Percentiles rank a stretch among this genome's conserved stretches.
These are phyloP conservation scores for Amphipoea lucens DNA, from an alignment of 2,888 invertebrate genomes.

Conservation along the genomic window DNA sequence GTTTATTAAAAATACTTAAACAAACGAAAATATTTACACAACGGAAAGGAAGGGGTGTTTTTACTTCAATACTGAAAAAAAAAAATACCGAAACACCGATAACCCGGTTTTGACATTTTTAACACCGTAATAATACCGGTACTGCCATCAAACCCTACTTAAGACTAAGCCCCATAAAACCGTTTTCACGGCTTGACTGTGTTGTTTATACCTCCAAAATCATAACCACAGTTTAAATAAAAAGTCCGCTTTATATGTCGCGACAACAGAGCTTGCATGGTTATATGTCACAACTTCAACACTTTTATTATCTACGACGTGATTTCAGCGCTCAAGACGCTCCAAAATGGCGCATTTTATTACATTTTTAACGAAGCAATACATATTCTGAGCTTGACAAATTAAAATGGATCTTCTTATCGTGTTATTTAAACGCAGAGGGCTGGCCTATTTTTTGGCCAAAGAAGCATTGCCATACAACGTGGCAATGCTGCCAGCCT, in stretches of 20 bases:
- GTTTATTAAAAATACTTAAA: neutral
- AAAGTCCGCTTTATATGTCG: conserved; percentile 1
- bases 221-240: conserved; percentile 4
- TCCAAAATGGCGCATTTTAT: conserved; percentile 36
- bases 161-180: neutral
- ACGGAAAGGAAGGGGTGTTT: no score
- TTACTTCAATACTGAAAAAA: neutral
- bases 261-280: neutral
- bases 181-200: neutral
- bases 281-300: conserved; percentile 47
- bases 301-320: conserved; percentile 35
- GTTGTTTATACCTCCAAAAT: neutral
- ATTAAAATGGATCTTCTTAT: conserved; percentile 29
- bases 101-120: neutral
- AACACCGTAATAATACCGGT: neutral
- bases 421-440: neutral
- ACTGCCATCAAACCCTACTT: neutral
- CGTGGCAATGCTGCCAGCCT: no score
- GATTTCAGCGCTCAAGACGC: conserved; percentile 19
- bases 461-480: no score
- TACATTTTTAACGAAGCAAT: conserved; percentile 47
- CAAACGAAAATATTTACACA: neutral
- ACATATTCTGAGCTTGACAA: conserved; percentile 38
- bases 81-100: neutral
- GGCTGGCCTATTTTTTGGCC: no score